Evolutionary conservation across 2,797 vertebrate genomes (phyloP), one percentile per base, ranked within the genome.

Genomic region (Helostoma temminkii): DNA sequence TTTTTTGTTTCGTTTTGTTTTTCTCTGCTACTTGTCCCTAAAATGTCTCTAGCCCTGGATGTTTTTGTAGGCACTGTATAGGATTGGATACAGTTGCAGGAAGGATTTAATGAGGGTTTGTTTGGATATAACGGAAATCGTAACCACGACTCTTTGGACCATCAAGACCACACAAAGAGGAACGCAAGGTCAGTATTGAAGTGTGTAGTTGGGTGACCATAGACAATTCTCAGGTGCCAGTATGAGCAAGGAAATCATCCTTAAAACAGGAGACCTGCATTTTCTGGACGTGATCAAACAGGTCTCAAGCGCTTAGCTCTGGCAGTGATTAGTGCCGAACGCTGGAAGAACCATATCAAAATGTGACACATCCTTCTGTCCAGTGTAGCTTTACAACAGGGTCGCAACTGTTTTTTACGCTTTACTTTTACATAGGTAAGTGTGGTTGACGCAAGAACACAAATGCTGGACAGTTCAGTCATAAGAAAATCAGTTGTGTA

Each of bases 41-140:
- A 77, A 70, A 58, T 66, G 71, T 80, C 75, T 88, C 66, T 66
- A 76, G 68, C 67, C 81, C 78, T 59, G 76, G 80, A 79, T 76
- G 72, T 80, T 76, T 91, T 91, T 87, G 71, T 87, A 80, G 77
- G 89, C 71, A 77, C 80, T 88, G 82, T 90, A 80, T 72, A 86
- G 78, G 78, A 85, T 90, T 85, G 76, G 59, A 83, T 84, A 74
- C 77, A 85, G 86, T 73, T 72, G 77, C 63, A 80, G 81, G 84
- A 73, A 80, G 83, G 88, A 76, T 80, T 82, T 78, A 65, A 41
- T 74, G 57, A 76, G 69, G 61, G 53, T 84, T 83, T 76, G 49
- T 56, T 59, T 64, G 70, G 62, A 87, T 76, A 32, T 66, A 56
- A 76, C 32, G 3, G 68, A 73, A 58, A 59, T 82, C 60, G 66